These are phyloP conservation scores for Linnaemya tessellans DNA, from an alignment of 2,888 invertebrate genomes.

Conservation along the genomic window DNA sequence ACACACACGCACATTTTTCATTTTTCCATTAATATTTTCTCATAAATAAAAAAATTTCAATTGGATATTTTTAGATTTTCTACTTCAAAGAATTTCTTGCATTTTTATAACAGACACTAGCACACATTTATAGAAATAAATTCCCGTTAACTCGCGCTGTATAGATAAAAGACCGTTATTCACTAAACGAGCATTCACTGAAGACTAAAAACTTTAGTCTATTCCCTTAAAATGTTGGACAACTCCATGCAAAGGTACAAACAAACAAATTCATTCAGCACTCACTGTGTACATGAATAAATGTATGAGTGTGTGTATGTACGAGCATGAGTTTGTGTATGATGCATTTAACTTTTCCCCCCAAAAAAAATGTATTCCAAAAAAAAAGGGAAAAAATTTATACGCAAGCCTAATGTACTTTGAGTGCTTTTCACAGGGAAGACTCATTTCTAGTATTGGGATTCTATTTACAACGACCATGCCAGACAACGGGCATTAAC, in stretches of 20 bases:
- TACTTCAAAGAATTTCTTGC: conserved; percentile 1
- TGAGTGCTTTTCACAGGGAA: conserved; percentile 47
- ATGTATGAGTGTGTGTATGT: background rate
- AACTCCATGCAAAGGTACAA: conserved; percentile 21
- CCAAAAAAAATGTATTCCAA: background rate
- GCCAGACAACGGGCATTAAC: background rate
- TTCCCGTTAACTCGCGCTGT: conserved; percentile 32
- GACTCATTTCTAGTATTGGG: conserved; percentile 40
- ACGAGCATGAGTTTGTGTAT: background rate
- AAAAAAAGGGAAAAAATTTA: conserved; percentile 24
- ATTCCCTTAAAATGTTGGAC: conserved; percentile 30
- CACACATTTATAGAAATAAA: conserved; percentile 1
- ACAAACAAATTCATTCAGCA: conserved; percentile 32
- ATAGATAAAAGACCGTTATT: conserved; percentile 46
- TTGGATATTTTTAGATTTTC: conserved; percentile 62
- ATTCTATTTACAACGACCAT: background rate
- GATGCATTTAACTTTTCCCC: conserved; percentile 17
- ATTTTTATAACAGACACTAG: conserved; percentile 30
- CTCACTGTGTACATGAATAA: conserved; percentile 1
- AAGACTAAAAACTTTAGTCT: conserved; percentile 63
- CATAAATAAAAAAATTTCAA: background rate
- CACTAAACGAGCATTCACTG: conserved; percentile 55
- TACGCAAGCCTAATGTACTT: conserved; percentile 67
- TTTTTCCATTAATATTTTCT: conserved; percentile 25
- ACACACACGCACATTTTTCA: background rate